Percentiles rank a stretch among this genome's conserved stretches.
Evolutionary conservation across 2,888 invertebrate genomes (phyloP).

Genomic region (Clepsis dumicolana): DNA sequence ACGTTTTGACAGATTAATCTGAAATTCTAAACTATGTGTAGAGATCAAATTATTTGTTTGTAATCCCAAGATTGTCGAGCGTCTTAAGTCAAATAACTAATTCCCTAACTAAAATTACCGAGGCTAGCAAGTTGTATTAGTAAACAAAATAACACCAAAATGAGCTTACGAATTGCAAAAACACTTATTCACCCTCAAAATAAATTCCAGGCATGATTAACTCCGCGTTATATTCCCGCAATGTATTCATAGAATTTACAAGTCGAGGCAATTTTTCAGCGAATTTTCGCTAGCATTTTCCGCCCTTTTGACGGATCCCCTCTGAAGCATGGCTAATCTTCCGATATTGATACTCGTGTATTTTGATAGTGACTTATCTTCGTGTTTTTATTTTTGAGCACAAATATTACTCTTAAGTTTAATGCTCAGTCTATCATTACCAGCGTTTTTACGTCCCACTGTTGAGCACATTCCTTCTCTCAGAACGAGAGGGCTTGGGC

Average conservation of each 20-base stretch:
- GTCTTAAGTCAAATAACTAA: too few relatives aligned
- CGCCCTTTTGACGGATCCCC: conserved; percentile 40
- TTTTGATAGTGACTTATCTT: conserved; percentile 17
- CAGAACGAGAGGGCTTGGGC: too few relatives aligned
- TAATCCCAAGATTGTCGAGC: too few relatives aligned
- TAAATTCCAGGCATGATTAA: conserved; percentile 43
- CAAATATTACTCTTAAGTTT: too few relatives aligned
- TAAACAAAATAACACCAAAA: conserved; percentile 4
- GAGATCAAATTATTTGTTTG: too few relatives aligned
- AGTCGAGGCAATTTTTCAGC: conserved; percentile 38
- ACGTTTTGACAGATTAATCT: too few relatives aligned
- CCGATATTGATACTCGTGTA: conserved; percentile 43
- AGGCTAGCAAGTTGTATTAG: too few relatives aligned
- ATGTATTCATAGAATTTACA: conserved; percentile 44
- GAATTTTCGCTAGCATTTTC: conserved; percentile 39
- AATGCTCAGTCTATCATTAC: too few relatives aligned
- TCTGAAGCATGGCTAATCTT: conserved; percentile 45
- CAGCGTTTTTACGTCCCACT: too few relatives aligned
- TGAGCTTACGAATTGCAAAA: conserved; percentile 29
- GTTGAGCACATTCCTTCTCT: too few relatives aligned
- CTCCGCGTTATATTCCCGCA: conserved; percentile 37
- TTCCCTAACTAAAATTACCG: too few relatives aligned
- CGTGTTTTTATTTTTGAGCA: conserved; percentile 31
- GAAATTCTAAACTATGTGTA: too few relatives aligned
- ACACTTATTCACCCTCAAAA: conserved; percentile 39